These are phyloP conservation scores for Chironomus riparius DNA, from an alignment of 2,888 invertebrate species.

Conservation along the genomic window DNA sequence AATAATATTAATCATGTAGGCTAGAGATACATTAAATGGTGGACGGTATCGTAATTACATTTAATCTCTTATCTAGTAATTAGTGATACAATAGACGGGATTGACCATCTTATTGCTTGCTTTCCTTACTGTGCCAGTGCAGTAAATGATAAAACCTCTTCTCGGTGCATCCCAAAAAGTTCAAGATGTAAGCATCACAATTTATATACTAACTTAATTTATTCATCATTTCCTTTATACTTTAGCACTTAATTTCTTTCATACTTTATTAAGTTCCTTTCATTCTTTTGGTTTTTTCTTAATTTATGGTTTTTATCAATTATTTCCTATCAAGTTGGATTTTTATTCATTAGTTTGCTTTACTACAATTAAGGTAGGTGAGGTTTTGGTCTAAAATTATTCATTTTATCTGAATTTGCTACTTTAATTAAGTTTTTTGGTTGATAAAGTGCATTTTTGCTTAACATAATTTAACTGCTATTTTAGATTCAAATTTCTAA, in stretches of 20 bases:
- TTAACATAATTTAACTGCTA: too few relatives aligned
- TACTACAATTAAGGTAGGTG: neutral
- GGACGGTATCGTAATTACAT: neutral
- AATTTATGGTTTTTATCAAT: conserved; percentile 17
- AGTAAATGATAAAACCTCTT: conserved; percentile 42
- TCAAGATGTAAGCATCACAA: conserved; percentile 49
- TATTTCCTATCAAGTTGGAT: neutral
- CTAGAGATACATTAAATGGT: neutral
- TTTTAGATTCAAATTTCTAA: too few relatives aligned
- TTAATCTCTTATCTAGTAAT: conserved; percentile 35
- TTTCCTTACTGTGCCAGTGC: conserved; percentile 62
- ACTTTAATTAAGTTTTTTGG: too few relatives aligned
- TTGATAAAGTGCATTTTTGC: too few relatives aligned
- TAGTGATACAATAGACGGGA: conserved; percentile 61
- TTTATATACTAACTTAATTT: neutral
- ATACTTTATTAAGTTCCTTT: neutral
- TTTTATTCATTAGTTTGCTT: neutral
- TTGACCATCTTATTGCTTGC: conserved; percentile 66
- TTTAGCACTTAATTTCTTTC: neutral
- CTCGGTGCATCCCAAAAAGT: conserved; percentile 53
- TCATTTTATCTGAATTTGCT: neutral
- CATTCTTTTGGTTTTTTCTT: conserved; percentile 12
- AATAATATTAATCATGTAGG: conserved; percentile 21
- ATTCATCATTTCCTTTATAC: neutral
- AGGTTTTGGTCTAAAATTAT: neutral